phyloP scores from a whole-genome alignment of 2,888 invertebrate species.

The Euplexia lucipara region DNA sequence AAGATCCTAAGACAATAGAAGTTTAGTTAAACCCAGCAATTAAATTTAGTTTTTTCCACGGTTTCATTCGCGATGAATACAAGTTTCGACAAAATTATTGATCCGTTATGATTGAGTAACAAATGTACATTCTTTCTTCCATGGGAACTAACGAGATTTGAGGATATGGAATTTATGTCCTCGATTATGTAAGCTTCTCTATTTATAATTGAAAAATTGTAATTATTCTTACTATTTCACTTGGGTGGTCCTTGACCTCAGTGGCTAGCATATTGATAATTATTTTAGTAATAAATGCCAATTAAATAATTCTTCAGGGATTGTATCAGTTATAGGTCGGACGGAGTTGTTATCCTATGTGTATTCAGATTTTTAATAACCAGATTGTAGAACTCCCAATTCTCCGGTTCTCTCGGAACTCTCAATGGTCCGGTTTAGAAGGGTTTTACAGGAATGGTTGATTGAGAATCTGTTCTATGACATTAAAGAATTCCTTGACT shows the following conservation, averaged over 20 bases:
- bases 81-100: conserved; percentile 62
- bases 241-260: conserved; percentile 1
- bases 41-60: conserved; percentile 63
- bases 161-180: conserved; percentile 30
- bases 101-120: conserved; percentile 69
- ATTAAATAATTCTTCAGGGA: not conserved
- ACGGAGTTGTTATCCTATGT: too few species aligned
- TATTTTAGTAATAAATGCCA: not conserved
- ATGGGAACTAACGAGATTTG: conserved; percentile 58
- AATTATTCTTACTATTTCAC: not conserved
- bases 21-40: conserved; percentile 58
- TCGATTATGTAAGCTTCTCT: conserved; percentile 39
- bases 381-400: too few species aligned
- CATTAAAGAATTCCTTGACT: too few species aligned
- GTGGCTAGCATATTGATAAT: not conserved
- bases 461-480: too few species aligned
- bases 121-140: conserved; percentile 45
- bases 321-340: not conserved
- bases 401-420: too few species aligned
- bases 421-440: too few species aligned
- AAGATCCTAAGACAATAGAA: conserved; percentile 46
- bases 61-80: conserved; percentile 64
- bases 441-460: too few species aligned
- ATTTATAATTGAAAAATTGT: conserved; percentile 12
- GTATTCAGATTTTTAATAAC: too few species aligned